Base-by-base conservation (phyloP, 2,113 vertebrate genomes). In the Columba janthina region DNA sequence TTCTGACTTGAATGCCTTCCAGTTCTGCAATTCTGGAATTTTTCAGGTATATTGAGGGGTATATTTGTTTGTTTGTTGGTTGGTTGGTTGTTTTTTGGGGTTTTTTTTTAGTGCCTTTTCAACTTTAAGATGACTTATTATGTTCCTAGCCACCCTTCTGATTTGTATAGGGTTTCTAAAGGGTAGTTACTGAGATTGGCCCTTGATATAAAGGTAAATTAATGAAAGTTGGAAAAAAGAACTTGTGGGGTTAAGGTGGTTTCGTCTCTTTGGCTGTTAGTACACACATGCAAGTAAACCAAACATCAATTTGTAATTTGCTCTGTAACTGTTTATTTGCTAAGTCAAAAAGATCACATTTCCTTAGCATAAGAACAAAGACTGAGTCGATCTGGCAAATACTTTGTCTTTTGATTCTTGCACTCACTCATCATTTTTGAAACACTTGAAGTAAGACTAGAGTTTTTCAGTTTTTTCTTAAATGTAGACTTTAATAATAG, bases 1-100 rank as follows among this genome's bases (percentile, higher is more conserved):
- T 88, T 93, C 62, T 73, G 40, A 40, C 44, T 93, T 69, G 50
- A 94, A 91, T 57, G 29, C 6, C 50, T 91, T 85, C 38, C 26
- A 79, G 16, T 69, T 76, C 40, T 78, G 11, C 8, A 32, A 2
- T 85, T 88, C 25, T 40, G 36, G 32, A 67, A 56, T 0, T 1
- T 7, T 85, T 89, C 38, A 58, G n/a, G 15, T 53, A 24, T 40
- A 83, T 11, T 36, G 42, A 74, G 79, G 42, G 42, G 42, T 42
- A 16, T 42, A 16, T 42, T 15, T 42, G 42, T 15, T 0, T 48
- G 46, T 48, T 48, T 3, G 14, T 50, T 50, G 21, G 48, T 50
- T 50, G 42, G 20, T 50, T 40, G 40, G 40, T 50, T 50, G 48
- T 50, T 22, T 50, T 20, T 10, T 22, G 48, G 21, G 22, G 22